Evolutionary conservation across 1,140 invertebrate genomes (phyloP), one percentile per base, ranked within the genome.

Genomic region (Chrysomallon squamiferum): DNA sequence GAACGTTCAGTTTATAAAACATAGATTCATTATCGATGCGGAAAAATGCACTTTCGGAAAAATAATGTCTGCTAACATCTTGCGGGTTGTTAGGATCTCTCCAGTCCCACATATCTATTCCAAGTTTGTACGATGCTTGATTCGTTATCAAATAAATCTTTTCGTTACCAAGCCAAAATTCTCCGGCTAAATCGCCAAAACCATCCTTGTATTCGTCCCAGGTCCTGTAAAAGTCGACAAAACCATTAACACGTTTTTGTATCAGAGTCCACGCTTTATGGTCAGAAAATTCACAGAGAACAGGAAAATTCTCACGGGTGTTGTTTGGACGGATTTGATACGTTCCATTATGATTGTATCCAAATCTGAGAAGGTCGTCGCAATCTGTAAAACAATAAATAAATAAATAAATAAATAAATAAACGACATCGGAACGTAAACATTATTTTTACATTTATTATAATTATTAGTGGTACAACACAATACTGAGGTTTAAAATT

Each of bases 201-300:
- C 95, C 95, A 73, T 94, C 93, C 82, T 95, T 95, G 82, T 97
- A 97, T 75, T 95, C 93, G 11, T 90, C 89, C 94, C 94, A 97
- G 78, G 94, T 93, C 4, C 93, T 86, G 81, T 95, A 94, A 87
- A 97, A 97, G 80, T 94, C 95, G 25, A 67, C 63, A 2, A 30
- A 62, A 5, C 92, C 93, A 73, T 95, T 92, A 71, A 88, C 88
- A 4, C 94, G 89, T 4, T 91, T 89, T 72, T 95, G 93, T 9
- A 96, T 87, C 0, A 94, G 88, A 3, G 92, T 94, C 90, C 92
- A 95, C 4, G 2, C 92, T 91, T n/a, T 94, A 93, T 73, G 93
- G 93, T 29, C 91, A 90, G 93, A 92, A 62, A 91, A 87, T 32
- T 89, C 89, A 83, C 94, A 95, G 75, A 89, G 90, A 0, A 92